Base-by-base conservation (phyloP, 2,888 invertebrate genomes). In the Drosophila paramelanica region DNA sequence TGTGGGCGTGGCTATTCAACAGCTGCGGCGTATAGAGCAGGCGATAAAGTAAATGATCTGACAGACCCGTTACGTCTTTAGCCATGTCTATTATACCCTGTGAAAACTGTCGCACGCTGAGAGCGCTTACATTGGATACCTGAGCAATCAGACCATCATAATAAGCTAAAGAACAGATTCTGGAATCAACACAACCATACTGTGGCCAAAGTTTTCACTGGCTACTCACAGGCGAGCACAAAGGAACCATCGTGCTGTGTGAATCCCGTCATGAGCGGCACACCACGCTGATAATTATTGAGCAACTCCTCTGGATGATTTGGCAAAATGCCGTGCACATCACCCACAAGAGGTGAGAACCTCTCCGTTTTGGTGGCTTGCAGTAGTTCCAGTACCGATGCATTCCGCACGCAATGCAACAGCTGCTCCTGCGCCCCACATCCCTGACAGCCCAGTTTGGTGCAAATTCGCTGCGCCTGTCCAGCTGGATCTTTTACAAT, bases 241-340 rank as follows among this genome's bases (percentile, higher is more conserved):
- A 93, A 93, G 13, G 92, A 89, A 1, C 93, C 93, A 75, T 93
- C 93, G 68, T 93, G 91, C 73, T 92, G 92, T 0, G 93, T 93
- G 10, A 93, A 91, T 3, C 93, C 93, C 13, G 92, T 91, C 89
- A 93, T 90, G 45, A 93, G 81, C 0, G 92, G 90, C 53, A 92
- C 77, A 0, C 86, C 67, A 36, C 81, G 81, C 11, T 86, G 61
- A 31, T 86, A 89, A 17, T 81, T 80, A n/a, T 81, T 73, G 0
- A 89, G 33, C 13, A 92, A 64, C 23, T 77, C 59, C n/a, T 62
- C 67, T 0, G 90, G 90, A 1, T 76, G 68, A 7, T 75, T 41
- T 0, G 91, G 90, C 55, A 91, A 68, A n/a, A 91, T 74, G 7
- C 83, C 88, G 17, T 68, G 59, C 4, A 78, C 47, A 68, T 91